A percentile compares a stretch with the other conserved stretches of the same genome.
Conservation (phyloP, 2,888 invertebrate genomes). For the Amorpha juglandis region DNA sequence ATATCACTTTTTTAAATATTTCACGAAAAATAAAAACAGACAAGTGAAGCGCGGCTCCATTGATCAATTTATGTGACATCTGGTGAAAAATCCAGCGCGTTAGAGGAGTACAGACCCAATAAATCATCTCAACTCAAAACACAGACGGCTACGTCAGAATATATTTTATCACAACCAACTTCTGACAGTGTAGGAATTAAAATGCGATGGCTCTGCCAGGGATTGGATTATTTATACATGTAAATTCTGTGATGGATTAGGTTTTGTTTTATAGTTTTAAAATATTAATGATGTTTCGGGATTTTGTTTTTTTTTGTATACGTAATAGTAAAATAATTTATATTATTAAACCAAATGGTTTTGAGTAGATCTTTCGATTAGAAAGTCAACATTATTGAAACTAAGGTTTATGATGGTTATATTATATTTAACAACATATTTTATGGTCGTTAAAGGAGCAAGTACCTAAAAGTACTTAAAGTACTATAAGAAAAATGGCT, state of each 20-base stretch:
- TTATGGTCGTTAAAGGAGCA: no score
- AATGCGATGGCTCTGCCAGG: conserved; percentile 1
- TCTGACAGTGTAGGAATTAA: conserved; percentile 17
- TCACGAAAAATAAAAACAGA: not conserved
- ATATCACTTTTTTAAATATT: not conserved
- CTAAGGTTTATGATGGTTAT: no score
- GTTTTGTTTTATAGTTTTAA: not conserved
- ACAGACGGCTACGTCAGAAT: conserved; percentile 17
- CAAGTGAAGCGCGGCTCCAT: conserved; percentile 1
- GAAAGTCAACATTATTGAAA: no score
- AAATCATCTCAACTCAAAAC: conserved; percentile 19
- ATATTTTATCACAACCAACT: conserved; percentile 20
- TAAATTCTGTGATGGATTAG: conserved; percentile 2
- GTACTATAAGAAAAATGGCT: no score
- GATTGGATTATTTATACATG: conserved; percentile 5
- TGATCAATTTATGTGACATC: conserved; percentile 23
- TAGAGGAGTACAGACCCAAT: conserved; percentile 6
- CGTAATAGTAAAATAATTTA: no score
- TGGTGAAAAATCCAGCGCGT: not conserved
- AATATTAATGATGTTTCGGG: not conserved
- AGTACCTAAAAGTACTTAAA: no score
- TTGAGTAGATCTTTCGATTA: no score
- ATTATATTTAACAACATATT: no score
- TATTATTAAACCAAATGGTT: no score
- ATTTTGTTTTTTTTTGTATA: not conserved